These are phyloP conservation scores for Ophion costatus DNA, from an alignment of 2,888 invertebrate species.

Conservation along the genomic window DNA sequence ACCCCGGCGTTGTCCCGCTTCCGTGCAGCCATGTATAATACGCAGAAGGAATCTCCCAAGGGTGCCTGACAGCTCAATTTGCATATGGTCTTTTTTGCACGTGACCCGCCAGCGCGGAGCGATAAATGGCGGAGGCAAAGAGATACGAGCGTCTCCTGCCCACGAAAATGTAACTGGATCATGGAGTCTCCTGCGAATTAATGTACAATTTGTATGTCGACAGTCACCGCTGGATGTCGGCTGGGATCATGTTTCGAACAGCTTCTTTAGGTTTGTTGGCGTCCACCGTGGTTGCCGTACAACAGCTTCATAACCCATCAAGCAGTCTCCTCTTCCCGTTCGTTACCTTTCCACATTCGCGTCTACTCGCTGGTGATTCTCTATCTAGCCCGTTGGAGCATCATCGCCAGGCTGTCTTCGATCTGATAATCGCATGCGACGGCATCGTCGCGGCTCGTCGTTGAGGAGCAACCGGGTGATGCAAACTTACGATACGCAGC, in stretches of 20 bases:
- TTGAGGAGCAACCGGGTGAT: neutral
- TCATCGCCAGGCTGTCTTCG: constrained; percentile 1
- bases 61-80: constrained; percentile 80
- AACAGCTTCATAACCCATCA: neutral
- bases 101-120: constrained; percentile 61
- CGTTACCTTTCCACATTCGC: neutral
- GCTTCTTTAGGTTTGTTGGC: neutral
- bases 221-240: constrained; percentile 5
- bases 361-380: neutral
- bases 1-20: constrained; percentile 55
- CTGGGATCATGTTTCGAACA: neutral
- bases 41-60: constrained; percentile 77
- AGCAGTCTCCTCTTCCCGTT: too few species aligned
- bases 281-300: neutral
- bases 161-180: constrained; percentile 26
- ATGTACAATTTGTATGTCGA: constrained; percentile 21
- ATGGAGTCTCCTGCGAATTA: constrained; percentile 38
- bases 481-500: constrained; percentile 24
- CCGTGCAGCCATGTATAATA: constrained; percentile 77
- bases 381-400: neutral
- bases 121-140: constrained; percentile 17
- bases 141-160: constrained; percentile 33
- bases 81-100: constrained; percentile 76
- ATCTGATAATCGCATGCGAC: constrained; percentile 13
- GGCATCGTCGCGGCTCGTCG: constrained; percentile 7